phyloP scores from a whole-genome alignment of 2,888 invertebrate genomes.

The Tachina lurida region DNA sequence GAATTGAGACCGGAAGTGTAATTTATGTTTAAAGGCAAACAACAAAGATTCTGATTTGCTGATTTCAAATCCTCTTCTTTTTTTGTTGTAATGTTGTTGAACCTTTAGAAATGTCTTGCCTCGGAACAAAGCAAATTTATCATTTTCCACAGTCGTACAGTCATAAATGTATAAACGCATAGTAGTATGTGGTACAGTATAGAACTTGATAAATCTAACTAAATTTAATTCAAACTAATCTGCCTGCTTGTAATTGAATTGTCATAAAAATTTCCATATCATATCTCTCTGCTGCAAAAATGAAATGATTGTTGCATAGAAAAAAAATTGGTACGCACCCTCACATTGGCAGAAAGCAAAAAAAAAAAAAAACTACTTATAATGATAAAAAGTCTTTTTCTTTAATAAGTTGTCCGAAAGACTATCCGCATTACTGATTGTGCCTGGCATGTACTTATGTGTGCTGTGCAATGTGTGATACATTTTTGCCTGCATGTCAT shows the following conservation, averaged over 20 bases:
- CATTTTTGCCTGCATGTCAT: conserved; percentile 31
- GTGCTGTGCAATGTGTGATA: conserved; percentile 2
- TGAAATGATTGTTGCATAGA: conserved; percentile 5
- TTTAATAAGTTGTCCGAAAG: conserved; percentile 5
- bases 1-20: conserved; percentile 59
- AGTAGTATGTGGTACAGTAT: too few relatives aligned
- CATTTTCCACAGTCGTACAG: not conserved
- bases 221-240: conserved; percentile 68
- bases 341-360: not conserved
- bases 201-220: conserved; percentile 41
- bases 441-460: not conserved
- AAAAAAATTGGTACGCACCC: not conserved
- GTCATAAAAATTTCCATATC: conserved; percentile 62
- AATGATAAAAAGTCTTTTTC: conserved; percentile 40
- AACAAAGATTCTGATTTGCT: conserved; percentile 45
- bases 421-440: not conserved
- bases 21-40: conserved; percentile 38
- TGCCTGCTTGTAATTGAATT: conserved; percentile 68
- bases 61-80: conserved; percentile 16
- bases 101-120: conserved; percentile 28
- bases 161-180: conserved; percentile 23
- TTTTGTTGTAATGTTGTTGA: conserved; percentile 44
- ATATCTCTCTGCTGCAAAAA: conserved; percentile 2
- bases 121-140: conserved; percentile 45
- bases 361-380: not conserved